Conservation (phyloP, 2,113 vertebrate species). For the Carollia perspicillata region DNA sequence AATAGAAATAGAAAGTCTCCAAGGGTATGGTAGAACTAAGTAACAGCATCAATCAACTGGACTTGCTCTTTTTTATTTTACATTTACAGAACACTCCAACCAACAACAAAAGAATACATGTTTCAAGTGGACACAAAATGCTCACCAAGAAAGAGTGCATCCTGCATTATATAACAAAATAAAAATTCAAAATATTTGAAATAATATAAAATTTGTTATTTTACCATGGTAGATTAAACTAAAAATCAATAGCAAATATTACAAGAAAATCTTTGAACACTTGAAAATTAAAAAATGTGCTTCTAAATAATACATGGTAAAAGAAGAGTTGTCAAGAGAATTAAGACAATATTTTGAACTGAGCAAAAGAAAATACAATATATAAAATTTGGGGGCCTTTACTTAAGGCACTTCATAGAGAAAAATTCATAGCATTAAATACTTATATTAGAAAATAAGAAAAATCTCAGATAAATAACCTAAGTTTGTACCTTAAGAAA, state of each 20-base stretch:
- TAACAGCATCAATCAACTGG: background rate
- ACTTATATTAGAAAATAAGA: background rate
- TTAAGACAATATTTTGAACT: background rate
- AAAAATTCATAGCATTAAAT: background rate
- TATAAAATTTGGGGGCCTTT: background rate
- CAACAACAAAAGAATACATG: background rate
- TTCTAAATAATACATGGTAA: background rate
- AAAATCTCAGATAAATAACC: background rate
- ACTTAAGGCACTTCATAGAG: background rate
- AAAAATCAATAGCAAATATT: background rate
- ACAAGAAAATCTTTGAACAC: background rate
- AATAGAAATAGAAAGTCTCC: background rate
- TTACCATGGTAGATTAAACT: background rate
- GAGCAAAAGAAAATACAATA: background rate
- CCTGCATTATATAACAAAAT: background rate
- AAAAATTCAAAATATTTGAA: background rate
- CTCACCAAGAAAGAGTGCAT: background rate
- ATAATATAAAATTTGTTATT: background rate
- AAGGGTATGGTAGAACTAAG: background rate
- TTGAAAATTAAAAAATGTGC: background rate
- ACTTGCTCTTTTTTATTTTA: too few relatives aligned
- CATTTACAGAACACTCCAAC: background rate
- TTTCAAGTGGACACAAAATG: background rate
- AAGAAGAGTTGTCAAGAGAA: background rate
- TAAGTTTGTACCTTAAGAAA: background rate